Evolutionary conservation across 1,140 invertebrate genomes (phyloP).

Genomic region (Rhynchophorus ferrugineus): DNA sequence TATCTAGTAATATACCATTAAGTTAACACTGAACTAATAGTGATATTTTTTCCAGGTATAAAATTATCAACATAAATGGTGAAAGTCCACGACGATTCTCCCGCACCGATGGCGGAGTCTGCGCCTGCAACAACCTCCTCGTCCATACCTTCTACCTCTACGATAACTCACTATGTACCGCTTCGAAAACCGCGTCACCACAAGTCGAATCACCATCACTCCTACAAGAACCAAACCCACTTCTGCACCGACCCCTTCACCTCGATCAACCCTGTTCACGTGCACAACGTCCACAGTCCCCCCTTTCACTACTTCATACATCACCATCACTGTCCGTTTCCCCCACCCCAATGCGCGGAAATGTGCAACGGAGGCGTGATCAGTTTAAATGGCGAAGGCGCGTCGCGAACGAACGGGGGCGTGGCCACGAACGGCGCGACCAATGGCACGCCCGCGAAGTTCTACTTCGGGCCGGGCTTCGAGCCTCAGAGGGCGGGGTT

Average conservation of each 20-base stretch:
- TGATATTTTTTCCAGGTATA: too few species aligned
- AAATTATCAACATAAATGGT: conserved; percentile 23
- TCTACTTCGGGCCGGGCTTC: conserved; percentile 47
- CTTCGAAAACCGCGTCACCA: conserved; percentile 10
- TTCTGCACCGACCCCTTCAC: conserved; percentile 12
- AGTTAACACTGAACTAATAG: too few species aligned
- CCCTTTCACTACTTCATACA: conserved; percentile 36
- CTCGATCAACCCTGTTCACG: conserved; percentile 17
- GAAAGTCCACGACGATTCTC: conserved; percentile 9
- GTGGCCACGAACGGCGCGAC: conserved; percentile 20
- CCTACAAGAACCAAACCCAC: conserved; percentile 7
- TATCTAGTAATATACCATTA: too few species aligned
- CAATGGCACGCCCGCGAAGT: conserved; percentile 36
- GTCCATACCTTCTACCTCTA: conserved; percentile 6
- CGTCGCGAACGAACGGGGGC: conserved; percentile 32
- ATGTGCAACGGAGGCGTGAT: conserved; percentile 15
- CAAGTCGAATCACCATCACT: conserved; percentile 13
- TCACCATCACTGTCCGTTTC: conserved; percentile 41
- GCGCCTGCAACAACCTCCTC: background rate
- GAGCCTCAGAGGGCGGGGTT: conserved; percentile 40
- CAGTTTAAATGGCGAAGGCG: conserved; percentile 16
- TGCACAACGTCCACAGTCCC: conserved; percentile 28
- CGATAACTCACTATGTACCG: background rate
- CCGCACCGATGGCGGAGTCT: conserved; percentile 13
- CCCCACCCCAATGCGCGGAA: conserved; percentile 28